Conservation (phyloP, 53 echinoderm and acorn worm genomes). For the Hippasteria phrygiana region DNA sequence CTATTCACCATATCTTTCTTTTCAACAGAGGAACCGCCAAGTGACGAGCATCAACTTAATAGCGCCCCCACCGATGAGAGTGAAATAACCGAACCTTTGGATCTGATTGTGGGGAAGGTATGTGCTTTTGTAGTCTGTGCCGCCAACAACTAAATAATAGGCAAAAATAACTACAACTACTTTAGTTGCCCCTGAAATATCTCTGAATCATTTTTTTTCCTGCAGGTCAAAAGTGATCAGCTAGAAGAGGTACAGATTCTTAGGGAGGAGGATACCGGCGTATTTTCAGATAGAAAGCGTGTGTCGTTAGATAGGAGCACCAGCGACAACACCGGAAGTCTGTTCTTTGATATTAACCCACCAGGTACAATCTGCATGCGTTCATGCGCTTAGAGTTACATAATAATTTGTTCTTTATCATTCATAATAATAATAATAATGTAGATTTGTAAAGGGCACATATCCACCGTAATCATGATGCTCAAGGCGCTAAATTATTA, state of each 20-base stretch:
- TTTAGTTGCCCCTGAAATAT: too few species aligned
- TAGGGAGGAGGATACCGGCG: not conserved
- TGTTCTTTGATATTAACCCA: not conserved
- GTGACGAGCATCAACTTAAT: not conserved
- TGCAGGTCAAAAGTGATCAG: not conserved
- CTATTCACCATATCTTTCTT: not conserved
- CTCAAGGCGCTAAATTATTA: too few species aligned
- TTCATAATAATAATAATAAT: too few species aligned
- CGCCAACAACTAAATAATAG: too few species aligned
- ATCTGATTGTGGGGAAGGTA: not conserved
- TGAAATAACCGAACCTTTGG: slow-evolving; percentile 9
- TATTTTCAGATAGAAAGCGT: not conserved
- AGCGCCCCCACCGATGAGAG: slow-evolving; percentile 5
- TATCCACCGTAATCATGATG: too few species aligned
- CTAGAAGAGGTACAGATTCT: not conserved
- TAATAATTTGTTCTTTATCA: too few species aligned
- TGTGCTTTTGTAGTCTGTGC: too few species aligned
- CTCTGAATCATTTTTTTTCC: too few species aligned
- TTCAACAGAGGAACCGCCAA: not conserved
- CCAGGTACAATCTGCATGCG: not conserved
- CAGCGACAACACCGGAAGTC: not conserved
- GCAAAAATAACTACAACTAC: too few species aligned
- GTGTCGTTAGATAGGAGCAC: not conserved
- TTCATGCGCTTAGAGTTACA: not conserved
- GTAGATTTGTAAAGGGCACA: too few species aligned